A percentile compares a stretch with the other conserved stretches of the same genome.
Evolutionary conservation across 1,140 invertebrate genomes (phyloP).

Genomic region (Ceratosolen solmsi): DNA sequence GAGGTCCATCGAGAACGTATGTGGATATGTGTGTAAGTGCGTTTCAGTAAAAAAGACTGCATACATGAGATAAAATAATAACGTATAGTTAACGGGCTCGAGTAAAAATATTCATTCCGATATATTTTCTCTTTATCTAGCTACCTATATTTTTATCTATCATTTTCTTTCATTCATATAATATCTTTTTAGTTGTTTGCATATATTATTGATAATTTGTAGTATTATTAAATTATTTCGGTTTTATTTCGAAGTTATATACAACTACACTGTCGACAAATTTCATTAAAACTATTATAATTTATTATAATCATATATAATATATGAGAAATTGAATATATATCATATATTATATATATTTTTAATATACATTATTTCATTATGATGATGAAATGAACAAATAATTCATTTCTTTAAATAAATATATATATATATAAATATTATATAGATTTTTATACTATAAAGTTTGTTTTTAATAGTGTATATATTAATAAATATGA

Average conservation of each 20-base stretch:
- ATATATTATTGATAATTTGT: neutral
- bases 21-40: neutral
- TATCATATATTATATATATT: no score
- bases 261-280: no score
- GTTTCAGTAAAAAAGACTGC: conserved; percentile 58
- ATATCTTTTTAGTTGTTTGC: neutral
- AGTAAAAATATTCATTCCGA: conserved; percentile 66
- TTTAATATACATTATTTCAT: no score
- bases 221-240: neutral
- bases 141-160: conserved; percentile 28
- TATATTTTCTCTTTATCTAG: conserved; percentile 22
- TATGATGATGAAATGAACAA: no score
- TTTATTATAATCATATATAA: neutral
- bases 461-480: no score
- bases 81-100: conserved; percentile 66
- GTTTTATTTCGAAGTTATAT: neutral
- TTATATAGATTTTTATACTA: no score
- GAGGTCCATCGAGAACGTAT: neutral
- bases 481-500: no score
- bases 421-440: no score
- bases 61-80: conserved; percentile 69
- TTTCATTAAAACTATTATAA: neutral
- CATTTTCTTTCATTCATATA: neutral
- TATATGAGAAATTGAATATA: neutral
- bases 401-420: no score